Evolutionary conservation across 2,113 vertebrate species (phyloP), one percentile per base, ranked within the genome.

Genomic region (Triplophysa rosa): DNA sequence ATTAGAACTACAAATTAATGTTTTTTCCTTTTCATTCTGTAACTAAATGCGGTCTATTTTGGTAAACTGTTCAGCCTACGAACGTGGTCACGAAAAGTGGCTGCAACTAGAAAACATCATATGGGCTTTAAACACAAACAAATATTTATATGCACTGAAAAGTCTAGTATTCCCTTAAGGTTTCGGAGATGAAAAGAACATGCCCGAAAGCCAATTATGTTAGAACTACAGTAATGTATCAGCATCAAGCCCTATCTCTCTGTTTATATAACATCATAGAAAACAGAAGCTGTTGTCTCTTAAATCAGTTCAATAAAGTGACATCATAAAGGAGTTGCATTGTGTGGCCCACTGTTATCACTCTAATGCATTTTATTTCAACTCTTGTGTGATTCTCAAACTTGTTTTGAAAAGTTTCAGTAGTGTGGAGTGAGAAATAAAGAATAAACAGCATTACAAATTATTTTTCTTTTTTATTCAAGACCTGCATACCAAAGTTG

Each of bases 401-500:
- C 33, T 8, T 37, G 5, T 37, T 45, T 45, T 45, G 4, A 45
- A 45, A 45, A 42, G 10, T 42, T 42, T 9, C 8, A 42, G 42
- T 12, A 1, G 33, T 13, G 1, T 72, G 69, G 23, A 61, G 21
- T 72, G 29, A 23, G 70, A 59, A 72, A 72, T 16, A 72, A 72
- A 59, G 70, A 72, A 29, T 67, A 86, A 81, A 86, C 79, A 81
- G 86, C 74, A 80, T 72, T 85, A 84, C 59, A 71, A 23, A 59
- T 40, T 59, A 12, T 42, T 72, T 17, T 72, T 72, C 37, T 70
- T 56, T 37, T 72, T 72, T 77, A 73, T 56, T 56, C 75, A 79
- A 70, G 87, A 91, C 88, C 91, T 89, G 82, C 62, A 89, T 89
- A 87, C 1, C 0, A 76, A 83, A 86, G 79, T 79, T 85, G 85